Evolutionary conservation across 2,888 invertebrate species (phyloP), one percentile per base, ranked within the genome.

Genomic region (Cephus pygmeus): DNA sequence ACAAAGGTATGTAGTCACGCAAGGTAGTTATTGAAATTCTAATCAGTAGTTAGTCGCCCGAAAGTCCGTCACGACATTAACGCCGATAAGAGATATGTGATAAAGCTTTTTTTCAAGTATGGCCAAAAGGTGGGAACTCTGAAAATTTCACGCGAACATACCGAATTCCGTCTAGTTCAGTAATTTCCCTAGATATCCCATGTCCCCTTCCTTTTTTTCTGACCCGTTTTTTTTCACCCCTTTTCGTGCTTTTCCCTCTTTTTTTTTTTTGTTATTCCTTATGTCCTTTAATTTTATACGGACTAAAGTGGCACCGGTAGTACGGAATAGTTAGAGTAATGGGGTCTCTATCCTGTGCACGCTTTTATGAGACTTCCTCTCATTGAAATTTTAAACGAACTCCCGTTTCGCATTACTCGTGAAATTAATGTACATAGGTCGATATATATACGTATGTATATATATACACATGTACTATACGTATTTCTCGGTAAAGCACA

Each of bases 331-430:
- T 71, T 71, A 30, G 73, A 71, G 56, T 73, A 77, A 77, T 34
- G 73, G 76, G 15, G 40, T 36, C 36, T 40, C 40, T 77, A 77
- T 77, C 31, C 30, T 31, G 15, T 73, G 33, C 76, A 33, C 73
- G 77, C 77, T 84, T 82, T 84, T 80, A 82, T 81, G 81, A 82
- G 80, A 82, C 81, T 82, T 81, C 77, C 77, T 83, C 82, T 84
- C 82, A 84, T 83, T 81, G 82, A 82, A 84, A 83, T 84, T 81
- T 83, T 79, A 81, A 83, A 80, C 80, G 75, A 82, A 80, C 77
- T 68, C 15, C 78, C 79, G 75, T 75, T 79, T 69, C 69, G 77
- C 82, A 81, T 83, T 76, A 80, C 79, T 75, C 79, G 80, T 80
- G 79, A 81, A 83, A 83, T 82, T 82, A 81, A 83, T 81, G 71